Evolutionary conservation across 1,140 invertebrate genomes (phyloP).

Genomic region (Lineus longissimus): DNA sequence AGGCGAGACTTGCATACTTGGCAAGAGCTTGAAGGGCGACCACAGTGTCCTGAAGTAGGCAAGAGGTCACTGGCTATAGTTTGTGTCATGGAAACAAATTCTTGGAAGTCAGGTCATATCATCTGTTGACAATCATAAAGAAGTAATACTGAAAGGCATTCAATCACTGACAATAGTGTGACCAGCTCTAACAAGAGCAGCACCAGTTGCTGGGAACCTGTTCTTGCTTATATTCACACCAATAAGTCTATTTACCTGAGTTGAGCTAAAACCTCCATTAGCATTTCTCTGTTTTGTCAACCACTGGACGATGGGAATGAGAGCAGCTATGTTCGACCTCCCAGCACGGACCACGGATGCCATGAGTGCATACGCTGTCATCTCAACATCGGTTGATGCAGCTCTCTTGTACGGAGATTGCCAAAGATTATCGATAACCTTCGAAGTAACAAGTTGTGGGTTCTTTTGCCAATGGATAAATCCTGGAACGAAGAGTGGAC

Average conservation of each 20-base stretch:
- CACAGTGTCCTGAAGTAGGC: conserved; percentile 53
- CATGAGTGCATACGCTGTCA: conserved; percentile 78
- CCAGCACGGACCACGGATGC: conserved; percentile 56
- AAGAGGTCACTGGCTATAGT: not conserved
- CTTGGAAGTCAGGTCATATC: not conserved
- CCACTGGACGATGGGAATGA: conserved; percentile 78
- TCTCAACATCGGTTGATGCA: conserved; percentile 77
- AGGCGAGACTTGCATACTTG: conserved; percentile 37
- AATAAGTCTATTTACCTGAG: conserved; percentile 45
- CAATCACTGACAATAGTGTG: too few species aligned
- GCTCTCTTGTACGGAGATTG: conserved; percentile 47
- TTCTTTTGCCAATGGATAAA: not conserved
- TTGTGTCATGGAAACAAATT: not conserved
- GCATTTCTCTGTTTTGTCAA: conserved; percentile 75
- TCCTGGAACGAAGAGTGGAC: not conserved
- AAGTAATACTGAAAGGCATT: too few species aligned
- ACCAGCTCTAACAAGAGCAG: too few species aligned
- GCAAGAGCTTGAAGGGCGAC: conserved; percentile 55
- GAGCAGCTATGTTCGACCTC: conserved; percentile 34
- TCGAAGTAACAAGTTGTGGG: not conserved
- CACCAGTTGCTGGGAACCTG: too few species aligned
- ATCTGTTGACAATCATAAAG: not conserved
- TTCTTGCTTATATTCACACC: too few species aligned
- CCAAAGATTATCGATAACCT: conserved; percentile 22
- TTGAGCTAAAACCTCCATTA: conserved; percentile 77